Evolutionary conservation across 2,113 vertebrate species (phyloP).

Genomic region (Lates calcarifer): DNA sequence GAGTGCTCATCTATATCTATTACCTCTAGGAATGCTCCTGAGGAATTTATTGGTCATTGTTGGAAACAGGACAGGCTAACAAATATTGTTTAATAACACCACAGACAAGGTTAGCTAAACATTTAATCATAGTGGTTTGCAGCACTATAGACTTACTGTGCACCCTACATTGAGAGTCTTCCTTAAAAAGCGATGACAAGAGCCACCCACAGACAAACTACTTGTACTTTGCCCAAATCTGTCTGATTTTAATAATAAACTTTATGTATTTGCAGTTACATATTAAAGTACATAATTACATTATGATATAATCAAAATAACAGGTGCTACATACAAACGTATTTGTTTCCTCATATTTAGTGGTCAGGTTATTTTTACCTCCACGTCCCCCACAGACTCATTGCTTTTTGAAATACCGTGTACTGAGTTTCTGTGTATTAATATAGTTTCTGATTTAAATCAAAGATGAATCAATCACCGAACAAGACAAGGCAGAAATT

Average conservation of each 20-base stretch:
- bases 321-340: not conserved
- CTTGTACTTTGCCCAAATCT: not conserved
- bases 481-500: constrained; percentile 71
- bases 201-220: constrained; percentile 32
- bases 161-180: constrained; percentile 13
- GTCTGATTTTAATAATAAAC: not conserved
- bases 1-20: not conserved
- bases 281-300: constrained; percentile 14
- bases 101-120: constrained; percentile 17
- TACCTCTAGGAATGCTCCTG: not conserved
- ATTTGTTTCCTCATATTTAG: constrained; percentile 10
- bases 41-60: constrained; percentile 3
- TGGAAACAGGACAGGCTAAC: constrained; percentile 33
- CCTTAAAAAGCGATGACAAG: constrained; percentile 18
- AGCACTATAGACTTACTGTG: not conserved
- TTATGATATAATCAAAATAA: not conserved
- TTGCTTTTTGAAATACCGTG: constrained; percentile 72
- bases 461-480: constrained; percentile 74
- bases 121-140: constrained; percentile 26
- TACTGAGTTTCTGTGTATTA: constrained; percentile 72
- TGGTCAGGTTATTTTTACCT: constrained; percentile 29
- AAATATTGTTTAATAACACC: constrained; percentile 19
- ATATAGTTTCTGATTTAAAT: constrained; percentile 82
- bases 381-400: not conserved
- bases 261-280: not conserved